Evolutionary conservation across 2,888 invertebrate genomes (phyloP).

Genomic region (Liposcelis brunnea): DNA sequence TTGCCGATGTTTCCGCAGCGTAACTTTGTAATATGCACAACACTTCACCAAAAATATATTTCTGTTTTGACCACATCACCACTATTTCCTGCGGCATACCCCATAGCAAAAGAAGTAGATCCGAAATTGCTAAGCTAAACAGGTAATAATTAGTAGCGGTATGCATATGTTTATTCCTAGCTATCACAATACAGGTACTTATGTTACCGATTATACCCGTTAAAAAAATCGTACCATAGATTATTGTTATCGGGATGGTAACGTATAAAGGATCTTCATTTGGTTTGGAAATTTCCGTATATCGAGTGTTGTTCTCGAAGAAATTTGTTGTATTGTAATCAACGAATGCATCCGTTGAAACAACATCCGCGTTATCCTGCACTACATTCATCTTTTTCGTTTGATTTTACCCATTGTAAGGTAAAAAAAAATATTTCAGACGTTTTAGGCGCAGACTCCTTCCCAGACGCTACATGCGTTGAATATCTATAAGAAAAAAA

Average conservation of each 20-base stretch:
- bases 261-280: conserved; percentile 37
- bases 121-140: conserved; percentile 61
- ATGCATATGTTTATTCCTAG: conserved; percentile 60
- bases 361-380: too few species aligned
- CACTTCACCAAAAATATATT: conserved; percentile 54
- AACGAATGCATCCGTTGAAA: too few species aligned
- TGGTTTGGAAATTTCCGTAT: not conserved
- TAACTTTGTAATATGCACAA: conserved; percentile 54
- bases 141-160: conserved; percentile 72
- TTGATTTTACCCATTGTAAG: too few species aligned
- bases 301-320: too few species aligned
- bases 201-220: conserved; percentile 62
- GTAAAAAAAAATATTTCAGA: too few species aligned
- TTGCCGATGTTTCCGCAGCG: conserved; percentile 70
- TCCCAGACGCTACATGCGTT: too few species aligned
- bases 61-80: conserved; percentile 40
- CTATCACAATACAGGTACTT: conserved; percentile 62
- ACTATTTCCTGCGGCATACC: conserved; percentile 70
- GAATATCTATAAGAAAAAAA: too few species aligned
- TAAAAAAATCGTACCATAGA: conserved; percentile 50
- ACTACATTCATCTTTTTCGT: too few species aligned
- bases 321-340: too few species aligned
- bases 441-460: too few species aligned
- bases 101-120: conserved; percentile 50
- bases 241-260: conserved; percentile 45